Base-by-base conservation (phyloP, 2,888 invertebrate species). In the Troilus luridus region DNA sequence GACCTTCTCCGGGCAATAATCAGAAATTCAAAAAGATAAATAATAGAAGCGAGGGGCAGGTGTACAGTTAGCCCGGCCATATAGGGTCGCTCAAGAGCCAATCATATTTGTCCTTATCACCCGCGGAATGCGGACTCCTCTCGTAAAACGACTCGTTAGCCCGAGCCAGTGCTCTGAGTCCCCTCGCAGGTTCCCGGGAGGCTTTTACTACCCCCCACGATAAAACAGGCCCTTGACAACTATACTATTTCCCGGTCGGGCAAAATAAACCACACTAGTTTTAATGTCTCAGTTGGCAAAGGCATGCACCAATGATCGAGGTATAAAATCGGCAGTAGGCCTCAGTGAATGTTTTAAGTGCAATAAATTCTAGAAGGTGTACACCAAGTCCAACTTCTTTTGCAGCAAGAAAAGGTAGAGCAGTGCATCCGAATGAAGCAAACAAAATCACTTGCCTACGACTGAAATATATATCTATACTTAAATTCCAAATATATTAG, bases 171-270 rank as follows among this genome's bases (percentile, higher is more conserved):
- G 72, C 72, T 41, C 2, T 3, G 41, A 5, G 17, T 77, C 27
- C 41, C 27, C 27, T 27, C 17, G 7, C 14, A 41, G 72, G 24
- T 59, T 8, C 59, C 10, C 14, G 59, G 59, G 14, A 14, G 7
- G 0, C 72, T 77, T 77, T 77, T 77, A 77, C 41, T 56, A 85
- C 56, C 56, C 85, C 12, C 56, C 11, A 12, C 85, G 56, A 85
- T 85, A 85, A 85, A 85, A 85, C 56, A 85, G 85, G 56, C 12
- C 85, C n/a, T 58, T 85, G 85, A 85, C 85, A 85, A 56, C 56
- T 85, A 56, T 85, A 85, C 56, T 85, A 85, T 85, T 56, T 12
- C 41, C 1, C 9, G 85, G 19, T 12, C 12, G 56, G 56, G 54
- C 56, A n/a, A 85, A 85, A 85, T 56, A 56, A 56, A 85, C 56